A percentile compares a stretch with the other conserved stretches of the same genome.
These are phyloP conservation scores for Epinotia brunnichana DNA, from an alignment of 2,888 invertebrate species.

Conservation along the genomic window DNA sequence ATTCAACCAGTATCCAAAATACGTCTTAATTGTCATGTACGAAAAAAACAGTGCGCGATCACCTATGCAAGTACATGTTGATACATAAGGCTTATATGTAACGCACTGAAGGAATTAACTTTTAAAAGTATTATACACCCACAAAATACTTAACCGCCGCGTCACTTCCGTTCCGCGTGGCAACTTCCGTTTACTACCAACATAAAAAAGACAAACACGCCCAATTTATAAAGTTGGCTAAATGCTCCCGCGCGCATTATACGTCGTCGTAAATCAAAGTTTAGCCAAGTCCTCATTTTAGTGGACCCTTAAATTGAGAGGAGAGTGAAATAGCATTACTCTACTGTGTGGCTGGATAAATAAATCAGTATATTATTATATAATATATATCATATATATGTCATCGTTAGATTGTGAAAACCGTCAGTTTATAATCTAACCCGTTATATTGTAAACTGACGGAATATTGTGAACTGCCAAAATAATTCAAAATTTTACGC, in stretches of 20 bases:
- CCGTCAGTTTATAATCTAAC: too few species aligned
- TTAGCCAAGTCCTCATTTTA: constrained; percentile 50
- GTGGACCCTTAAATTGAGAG: constrained; percentile 25
- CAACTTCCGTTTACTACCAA: constrained; percentile 48
- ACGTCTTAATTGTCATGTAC: too few species aligned
- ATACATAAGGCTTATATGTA: too few species aligned
- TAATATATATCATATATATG: too few species aligned
- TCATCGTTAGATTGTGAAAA: too few species aligned
- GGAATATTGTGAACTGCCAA: too few species aligned
- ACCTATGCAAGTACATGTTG: too few species aligned
- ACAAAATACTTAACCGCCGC: constrained; percentile 4
- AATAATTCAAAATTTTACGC: too few species aligned
- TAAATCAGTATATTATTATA: too few species aligned
- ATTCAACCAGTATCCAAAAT: too few species aligned
- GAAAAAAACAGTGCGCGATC: too few species aligned
- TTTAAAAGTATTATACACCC: constrained; percentile 18
- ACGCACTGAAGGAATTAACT: not conserved
- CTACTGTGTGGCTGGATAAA: not conserved
- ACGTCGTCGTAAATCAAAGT: constrained; percentile 54
- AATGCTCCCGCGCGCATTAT: constrained; percentile 51
- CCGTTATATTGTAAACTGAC: too few species aligned
- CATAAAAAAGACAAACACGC: constrained; percentile 53
- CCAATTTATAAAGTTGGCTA: constrained; percentile 56
- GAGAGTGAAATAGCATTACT: not conserved
- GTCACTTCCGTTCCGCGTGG: constrained; percentile 24